Base-by-base conservation (phyloP, 2,113 vertebrate species). In the Holacanthus passer region DNA sequence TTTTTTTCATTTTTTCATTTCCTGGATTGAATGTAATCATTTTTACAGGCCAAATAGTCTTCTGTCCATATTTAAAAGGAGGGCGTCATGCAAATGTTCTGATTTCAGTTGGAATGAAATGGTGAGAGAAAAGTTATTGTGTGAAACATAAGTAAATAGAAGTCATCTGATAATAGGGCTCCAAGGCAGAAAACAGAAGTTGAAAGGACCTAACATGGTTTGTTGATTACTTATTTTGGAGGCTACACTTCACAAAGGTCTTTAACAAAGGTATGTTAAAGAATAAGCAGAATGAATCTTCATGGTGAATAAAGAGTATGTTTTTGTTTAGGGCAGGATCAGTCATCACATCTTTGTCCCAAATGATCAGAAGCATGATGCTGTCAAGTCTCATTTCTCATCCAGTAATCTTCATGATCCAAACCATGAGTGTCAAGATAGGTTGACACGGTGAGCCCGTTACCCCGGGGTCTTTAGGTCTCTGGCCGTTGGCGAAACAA, bases 301-400 rank as follows among this genome's bases (percentile, higher is more conserved):
- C 39, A 53, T 43, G 9, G 13, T 45, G 20, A 79, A 62, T 62
- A n/a, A 27, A 63, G 24, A 55, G 24, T 71, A 31, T 62, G 50
- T 69, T 62, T 47, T 47, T 68, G 24, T 77, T 76, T 31, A 39
- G 13, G 17, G 43, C 19, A 31, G 35, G 68, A 17, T 39, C 77
- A 60, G 13, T 27, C 39, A 31, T 82, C 50, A 73, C 60, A 74
- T 55, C 77, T 66, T 27, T 55, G 68, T 59, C 48, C 62, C 47
- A 39, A 82, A 64, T 86, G 77, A 90, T 82, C 59, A 77, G 68
- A 79, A 55, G 43, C 77, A 66, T 24, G 62, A 74, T 65, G 31
- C 69, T 77, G 91, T 89, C 88, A 53, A 64, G 22, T 89, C 68
- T 52, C 69, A 92, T 94, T 90, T 91, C 53, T 71, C 73, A 59